These are phyloP conservation scores for Digitonthophagus gazella DNA, from an alignment of 2,888 invertebrate species.

Conservation along the genomic window DNA sequence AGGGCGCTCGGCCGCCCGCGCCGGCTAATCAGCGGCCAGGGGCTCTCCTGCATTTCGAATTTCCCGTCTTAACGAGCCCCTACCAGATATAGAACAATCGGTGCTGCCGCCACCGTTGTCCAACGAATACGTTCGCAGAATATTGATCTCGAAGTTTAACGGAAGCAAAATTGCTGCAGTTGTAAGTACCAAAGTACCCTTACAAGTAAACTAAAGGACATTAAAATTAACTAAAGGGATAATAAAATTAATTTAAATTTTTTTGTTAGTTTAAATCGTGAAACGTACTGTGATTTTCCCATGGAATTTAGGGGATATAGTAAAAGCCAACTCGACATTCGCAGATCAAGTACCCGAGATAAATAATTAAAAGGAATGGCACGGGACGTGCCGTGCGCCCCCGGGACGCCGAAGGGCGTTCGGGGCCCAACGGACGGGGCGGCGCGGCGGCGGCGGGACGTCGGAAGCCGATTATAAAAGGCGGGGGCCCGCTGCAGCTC, in stretches of 20 bases:
- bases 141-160: background rate
- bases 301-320: background rate
- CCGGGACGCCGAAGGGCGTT: background rate
- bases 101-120: background rate
- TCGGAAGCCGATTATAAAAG: constrained; percentile 40
- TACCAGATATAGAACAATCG: constrained; percentile 5
- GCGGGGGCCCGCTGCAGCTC: constrained; percentile 18
- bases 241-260: background rate
- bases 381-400: constrained; percentile 7
- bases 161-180: background rate
- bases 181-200: too few relatives aligned
- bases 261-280: background rate
- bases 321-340: background rate
- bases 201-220: too few relatives aligned
- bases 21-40: constrained; percentile 32
- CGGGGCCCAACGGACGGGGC: background rate
- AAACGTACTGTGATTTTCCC: background rate
- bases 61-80: constrained; percentile 19
- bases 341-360: constrained; percentile 9
- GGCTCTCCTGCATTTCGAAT: constrained; percentile 38
- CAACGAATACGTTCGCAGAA: background rate
- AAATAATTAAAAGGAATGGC: constrained; percentile 13
- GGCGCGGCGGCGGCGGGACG: constrained; percentile 2
- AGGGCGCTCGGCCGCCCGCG: constrained; percentile 38
- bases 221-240: too few relatives aligned